Percentiles rank a stretch among this genome's conserved stretches.
phyloP scores from a whole-genome alignment of 2,888 invertebrate species.

The Gastracanthus pulcherrimus region DNA sequence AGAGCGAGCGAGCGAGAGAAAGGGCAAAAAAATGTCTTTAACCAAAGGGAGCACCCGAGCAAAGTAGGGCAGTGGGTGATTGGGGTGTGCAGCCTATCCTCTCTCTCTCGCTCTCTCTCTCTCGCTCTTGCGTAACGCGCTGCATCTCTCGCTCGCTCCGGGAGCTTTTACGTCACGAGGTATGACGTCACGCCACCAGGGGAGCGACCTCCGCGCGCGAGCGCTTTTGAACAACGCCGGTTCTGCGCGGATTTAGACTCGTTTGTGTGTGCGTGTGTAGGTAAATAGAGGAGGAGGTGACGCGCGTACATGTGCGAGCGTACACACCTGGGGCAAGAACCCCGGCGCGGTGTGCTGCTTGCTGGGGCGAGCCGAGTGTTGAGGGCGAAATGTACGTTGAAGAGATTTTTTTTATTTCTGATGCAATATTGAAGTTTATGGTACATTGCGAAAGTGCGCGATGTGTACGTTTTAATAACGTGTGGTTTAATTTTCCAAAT shows the following conservation, averaged over 20 bases:
- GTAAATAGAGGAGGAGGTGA: too few relatives aligned
- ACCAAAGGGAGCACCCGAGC: slow-evolving; percentile 34
- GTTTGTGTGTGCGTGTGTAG: too few relatives aligned
- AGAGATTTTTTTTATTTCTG: too few relatives aligned
- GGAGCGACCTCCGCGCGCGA: slow-evolving; percentile 34
- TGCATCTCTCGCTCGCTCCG: slow-evolving; percentile 55
- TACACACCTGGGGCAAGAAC: slow-evolving; percentile 36
- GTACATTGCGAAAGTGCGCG: too few relatives aligned
- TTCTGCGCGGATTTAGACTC: too few relatives aligned
- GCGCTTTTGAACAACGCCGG: too few relatives aligned
- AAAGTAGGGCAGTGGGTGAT: slow-evolving; percentile 74
- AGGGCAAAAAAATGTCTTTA: slow-evolving; percentile 51
- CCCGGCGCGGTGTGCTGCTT: too few relatives aligned
- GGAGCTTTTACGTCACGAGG: slow-evolving; percentile 73
- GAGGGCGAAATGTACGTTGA: too few relatives aligned
- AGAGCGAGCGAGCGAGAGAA: not conserved
- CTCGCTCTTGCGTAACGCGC: slow-evolving; percentile 27
- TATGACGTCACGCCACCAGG: slow-evolving; percentile 72
- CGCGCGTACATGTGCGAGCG: not conserved
- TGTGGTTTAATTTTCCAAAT: too few relatives aligned
- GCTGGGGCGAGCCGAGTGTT: too few relatives aligned
- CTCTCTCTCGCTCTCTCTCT: slow-evolving; percentile 24
- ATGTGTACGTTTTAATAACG: too few relatives aligned
- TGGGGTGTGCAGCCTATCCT: slow-evolving; percentile 65
- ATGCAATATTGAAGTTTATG: too few relatives aligned